Base-by-base conservation (phyloP, 1,140 invertebrate genomes). In the Maniola jurtina region DNA sequence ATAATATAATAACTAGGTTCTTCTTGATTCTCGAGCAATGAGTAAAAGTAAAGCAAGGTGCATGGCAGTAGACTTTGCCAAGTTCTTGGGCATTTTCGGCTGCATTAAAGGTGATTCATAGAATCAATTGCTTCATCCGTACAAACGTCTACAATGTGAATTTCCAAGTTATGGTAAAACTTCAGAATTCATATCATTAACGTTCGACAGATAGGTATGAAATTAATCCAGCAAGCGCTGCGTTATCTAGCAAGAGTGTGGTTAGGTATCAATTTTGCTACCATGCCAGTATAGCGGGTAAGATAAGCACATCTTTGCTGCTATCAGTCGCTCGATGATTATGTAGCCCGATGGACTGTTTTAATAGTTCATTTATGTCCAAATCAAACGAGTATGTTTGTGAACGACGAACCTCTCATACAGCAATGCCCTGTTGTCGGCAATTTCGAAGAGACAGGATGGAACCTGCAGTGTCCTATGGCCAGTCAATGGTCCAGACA, bases 291-390 rank as follows among this genome's bases (percentile, higher is more conserved):
- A 78, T 79, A 72, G 70, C 71, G 58, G 65, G 66, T 59, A 71
- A 83, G 87, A 90, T 90, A 90, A 90, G 79, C 69, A 61, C 81
- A 87, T 88, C 84, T 85, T 78, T 81, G 72, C 56, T 70, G 62
- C 68, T 88, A 90, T 90, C 87, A 90, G 87, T 90, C 77, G 82
- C 63, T 72, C 76, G 81, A 72, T 68, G 83, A 88, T 88, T 83
- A 84, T 77, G 79, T 77, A 72, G 75, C 68, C 78, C 67, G 81
- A 88, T 90, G 86, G 88, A 86, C 84, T 86, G 75, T 72, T 86
- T 75, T 76, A 66, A 68, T 58, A 76, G 79, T 76, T 68, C 59
- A 57, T 67, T 54, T 65, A 57, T 60, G 66, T 66, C 69, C 48
- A 66, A 66, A 71, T 67, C 55, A 72, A 71, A 67, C 66, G 57